Evolutionary conservation across 2,113 vertebrate species (phyloP), one percentile per base, ranked within the genome.

Genomic region (Chloroceryle aenea): DNA sequence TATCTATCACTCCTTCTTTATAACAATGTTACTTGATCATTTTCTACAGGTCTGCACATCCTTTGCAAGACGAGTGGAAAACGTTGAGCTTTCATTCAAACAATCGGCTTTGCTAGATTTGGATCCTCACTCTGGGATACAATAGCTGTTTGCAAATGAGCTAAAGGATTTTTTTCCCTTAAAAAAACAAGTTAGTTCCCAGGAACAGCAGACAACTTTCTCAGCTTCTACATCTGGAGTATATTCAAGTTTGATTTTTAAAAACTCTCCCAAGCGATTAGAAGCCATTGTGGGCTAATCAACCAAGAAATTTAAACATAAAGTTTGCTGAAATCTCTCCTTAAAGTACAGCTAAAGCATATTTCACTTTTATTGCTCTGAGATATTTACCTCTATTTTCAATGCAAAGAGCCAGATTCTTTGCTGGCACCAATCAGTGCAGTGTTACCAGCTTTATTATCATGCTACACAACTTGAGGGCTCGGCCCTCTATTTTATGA

Each of bases 301-400:
- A 96, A 79, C 74, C 95, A 96, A 61, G 72, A 95, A 96, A 97
- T 96, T 95, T 94, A 96, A 96, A 94, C 78, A 86, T 87, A 97
- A 96, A 96, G 42, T 91, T 91, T 87, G 72, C 75, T 85, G 90
- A 94, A 95, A 85, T 81, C 64, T 76, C 48, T 82, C 48, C 72
- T 94, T 48, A 62, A 95, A 87, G 38, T 82, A 91, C 84, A 88
- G 53, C 84, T 86, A 74, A 87, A 76, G 42, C 66, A 58, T 95
- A 95, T 95, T 95, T 96, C 90, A 96, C 61, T 88, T 96, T 88
- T 82, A 90, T 61, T 79, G 64, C 62, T 85, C 66, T 21, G 48
- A 85, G 85, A 74, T 97, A 94, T 96, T 95, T 95, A 93, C 1
- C 0, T 64, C 80, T 71, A n/a, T 88, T 96, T 89, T 66, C 81